Evolutionary conservation across 2,797 vertebrate genomes (phyloP), one percentile per base, ranked within the genome.

Genomic region (Characodon lateralis): DNA sequence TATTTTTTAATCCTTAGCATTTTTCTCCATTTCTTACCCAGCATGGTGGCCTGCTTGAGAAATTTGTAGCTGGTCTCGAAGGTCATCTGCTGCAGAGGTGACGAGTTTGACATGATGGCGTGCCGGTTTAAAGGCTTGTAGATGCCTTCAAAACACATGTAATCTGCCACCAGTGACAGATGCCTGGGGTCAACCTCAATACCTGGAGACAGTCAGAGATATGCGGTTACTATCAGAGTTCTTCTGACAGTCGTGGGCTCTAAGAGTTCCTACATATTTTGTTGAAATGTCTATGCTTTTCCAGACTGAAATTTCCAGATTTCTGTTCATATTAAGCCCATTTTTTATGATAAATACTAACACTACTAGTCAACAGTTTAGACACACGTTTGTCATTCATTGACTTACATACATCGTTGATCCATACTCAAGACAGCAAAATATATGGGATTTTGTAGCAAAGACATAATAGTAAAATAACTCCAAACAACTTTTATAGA

Each of bases 31-130:
- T 43, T 28, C 91, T 94, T 74, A 99, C 98, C 98, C 83, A 97
- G 91, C 96, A 99, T 96, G 2, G 97, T 96, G 24, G 98, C 98
- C 73, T 99, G 96, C 89, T 98, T 99, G 79, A 99, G 88, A 88
- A 99, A 99, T 72, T 97, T 97, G 93, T 95, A 99, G 91, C 98
- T 98, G 81, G 98, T 99, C 92, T 99, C 98, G 72, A 99, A 99
- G 0, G 97, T 99, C 98, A 99, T 99, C 95, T 99, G 98, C 86
- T 99, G 98, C 87, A 99, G 94, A 10, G 98, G 98, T 0, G 98
- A 99, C 28, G 97, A 96, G 93, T 94, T 99, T 76, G 98, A 98
- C 77, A 89, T 93, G 77, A 99, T 99, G 85, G 96, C 96, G 22
- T 95, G 94, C 0, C 98, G 96, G 92, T 97, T 99, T 39, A 99